These are phyloP conservation scores for Lineus longissimus DNA, from an alignment of 1,140 invertebrate genomes.

Conservation along the genomic window DNA sequence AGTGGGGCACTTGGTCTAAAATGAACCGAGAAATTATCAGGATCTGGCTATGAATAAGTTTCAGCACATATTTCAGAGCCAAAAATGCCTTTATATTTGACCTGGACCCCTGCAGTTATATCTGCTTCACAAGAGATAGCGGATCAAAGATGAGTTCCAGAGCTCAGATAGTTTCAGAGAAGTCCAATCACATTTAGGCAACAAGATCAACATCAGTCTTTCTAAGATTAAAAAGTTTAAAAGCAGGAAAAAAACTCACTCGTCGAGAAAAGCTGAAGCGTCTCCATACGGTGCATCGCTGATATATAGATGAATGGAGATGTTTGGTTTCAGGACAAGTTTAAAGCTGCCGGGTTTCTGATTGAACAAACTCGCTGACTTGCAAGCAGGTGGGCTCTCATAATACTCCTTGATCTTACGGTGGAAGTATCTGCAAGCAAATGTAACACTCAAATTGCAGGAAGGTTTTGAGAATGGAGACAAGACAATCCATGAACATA, in stretches of 20 bases:
- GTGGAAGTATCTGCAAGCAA: slow-evolving; percentile 32
- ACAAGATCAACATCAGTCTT: no score
- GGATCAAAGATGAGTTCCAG: neutral
- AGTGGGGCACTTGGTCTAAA: slow-evolving; percentile 22
- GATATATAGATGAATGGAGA: slow-evolving; percentile 39
- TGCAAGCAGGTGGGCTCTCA: slow-evolving; percentile 17
- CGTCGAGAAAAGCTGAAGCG: slow-evolving; percentile 26
- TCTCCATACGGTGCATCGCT: slow-evolving; percentile 39
- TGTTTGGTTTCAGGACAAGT: slow-evolving; percentile 24
- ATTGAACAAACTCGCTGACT: neutral
- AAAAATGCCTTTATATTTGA: no score
- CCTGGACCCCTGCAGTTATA: no score
- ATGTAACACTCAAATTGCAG: neutral
- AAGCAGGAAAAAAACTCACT: slow-evolving; percentile 19
- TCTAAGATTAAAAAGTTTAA: no score
- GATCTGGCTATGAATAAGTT: neutral
- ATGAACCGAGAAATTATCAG: slow-evolving; percentile 7
- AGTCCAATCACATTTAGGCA: no score
- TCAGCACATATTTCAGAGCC: no score
- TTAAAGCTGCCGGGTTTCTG: neutral
- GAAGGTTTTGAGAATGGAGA: neutral
- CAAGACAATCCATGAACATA: no score
- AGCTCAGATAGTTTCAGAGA: neutral
- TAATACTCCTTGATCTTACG: slow-evolving; percentile 32
- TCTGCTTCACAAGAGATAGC: neutral